These are phyloP conservation scores for Geodia barretti DNA, from an alignment of 37 sponge, comb jelly and placozoan species.

Conservation along the genomic window DNA sequence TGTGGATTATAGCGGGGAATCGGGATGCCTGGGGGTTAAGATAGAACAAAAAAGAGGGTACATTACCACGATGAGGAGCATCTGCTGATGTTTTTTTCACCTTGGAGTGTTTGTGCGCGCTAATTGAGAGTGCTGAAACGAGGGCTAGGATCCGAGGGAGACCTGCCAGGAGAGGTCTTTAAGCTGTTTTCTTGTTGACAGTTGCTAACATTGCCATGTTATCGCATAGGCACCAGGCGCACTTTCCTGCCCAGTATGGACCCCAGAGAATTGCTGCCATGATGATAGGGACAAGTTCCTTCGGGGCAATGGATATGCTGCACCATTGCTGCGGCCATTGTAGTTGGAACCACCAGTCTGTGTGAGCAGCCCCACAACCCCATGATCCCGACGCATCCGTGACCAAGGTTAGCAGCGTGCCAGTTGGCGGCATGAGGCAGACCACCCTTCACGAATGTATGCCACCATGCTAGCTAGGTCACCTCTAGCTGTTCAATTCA, in stretches of 20 bases:
- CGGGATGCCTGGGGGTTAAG: too few relatives aligned
- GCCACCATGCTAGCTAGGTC: constrained; percentile 29
- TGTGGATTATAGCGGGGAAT: too few relatives aligned
- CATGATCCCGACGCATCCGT: too few relatives aligned
- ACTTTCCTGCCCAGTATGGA: neutral
- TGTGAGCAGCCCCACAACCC: constrained; percentile 67
- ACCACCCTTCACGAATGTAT: neutral
- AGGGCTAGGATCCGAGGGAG: too few relatives aligned
- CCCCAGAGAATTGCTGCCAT: constrained; percentile 41
- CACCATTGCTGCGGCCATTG: neutral
- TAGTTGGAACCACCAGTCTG: constrained; percentile 59
- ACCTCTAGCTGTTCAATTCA: constrained; percentile 44
- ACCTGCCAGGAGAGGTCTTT: constrained; percentile 1
- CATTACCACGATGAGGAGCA: too few relatives aligned
- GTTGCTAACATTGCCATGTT: constrained; percentile 37
- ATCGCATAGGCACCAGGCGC: constrained; percentile 1
- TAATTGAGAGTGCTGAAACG: too few relatives aligned
- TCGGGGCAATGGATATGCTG: constrained; percentile 20
- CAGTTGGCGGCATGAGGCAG: neutral
- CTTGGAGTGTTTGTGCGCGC: too few relatives aligned
- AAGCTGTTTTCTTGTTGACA: neutral
- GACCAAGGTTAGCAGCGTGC: too few relatives aligned
- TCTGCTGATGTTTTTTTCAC: too few relatives aligned
- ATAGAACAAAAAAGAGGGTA: too few relatives aligned
- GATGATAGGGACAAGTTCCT: constrained; percentile 58